Evolutionary conservation across 1,140 invertebrate species (phyloP).

Genomic region (Trichonephila clavata): DNA sequence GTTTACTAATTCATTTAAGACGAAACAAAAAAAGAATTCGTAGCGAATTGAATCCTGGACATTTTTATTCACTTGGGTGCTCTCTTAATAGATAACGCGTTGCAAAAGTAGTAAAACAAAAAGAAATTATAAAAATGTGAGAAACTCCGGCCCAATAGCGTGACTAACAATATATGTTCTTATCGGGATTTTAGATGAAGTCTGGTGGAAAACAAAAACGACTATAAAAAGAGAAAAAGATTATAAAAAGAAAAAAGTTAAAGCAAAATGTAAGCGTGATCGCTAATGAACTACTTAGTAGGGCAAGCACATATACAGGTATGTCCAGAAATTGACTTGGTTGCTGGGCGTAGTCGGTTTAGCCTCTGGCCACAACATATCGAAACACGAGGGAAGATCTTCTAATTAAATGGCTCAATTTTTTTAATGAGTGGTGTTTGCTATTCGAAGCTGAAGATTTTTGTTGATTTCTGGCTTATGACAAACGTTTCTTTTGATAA

Average conservation of each 20-base stretch:
- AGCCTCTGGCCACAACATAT: constrained; percentile 66
- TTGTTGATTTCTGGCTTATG: no score
- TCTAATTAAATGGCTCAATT: constrained; percentile 64
- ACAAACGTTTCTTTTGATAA: no score
- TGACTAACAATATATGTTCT: constrained; percentile 69
- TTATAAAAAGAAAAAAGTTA: constrained; percentile 30
- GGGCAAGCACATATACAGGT: constrained; percentile 72
- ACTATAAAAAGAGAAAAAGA: constrained; percentile 5
- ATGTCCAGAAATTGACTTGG: constrained; percentile 69
- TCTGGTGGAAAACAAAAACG: constrained; percentile 27
- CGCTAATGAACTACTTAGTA: constrained; percentile 75
- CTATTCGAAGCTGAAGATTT: background rate
- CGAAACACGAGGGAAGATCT: constrained; percentile 57
- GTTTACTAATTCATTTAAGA: constrained; percentile 6
- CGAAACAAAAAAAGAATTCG: background rate
- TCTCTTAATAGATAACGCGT: constrained; percentile 12
- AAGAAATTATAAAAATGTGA: constrained; percentile 42
- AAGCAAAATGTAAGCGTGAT: constrained; percentile 65
- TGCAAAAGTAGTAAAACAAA: constrained; percentile 4
- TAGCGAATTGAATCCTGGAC: background rate
- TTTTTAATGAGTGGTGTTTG: background rate
- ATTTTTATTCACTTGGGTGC: constrained; percentile 18
- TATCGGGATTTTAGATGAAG: constrained; percentile 46
- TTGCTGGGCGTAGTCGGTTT: constrained; percentile 72
- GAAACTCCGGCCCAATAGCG: constrained; percentile 50